Conservation (phyloP, 1,140 invertebrate genomes). For the Aphelinus certus region DNA sequence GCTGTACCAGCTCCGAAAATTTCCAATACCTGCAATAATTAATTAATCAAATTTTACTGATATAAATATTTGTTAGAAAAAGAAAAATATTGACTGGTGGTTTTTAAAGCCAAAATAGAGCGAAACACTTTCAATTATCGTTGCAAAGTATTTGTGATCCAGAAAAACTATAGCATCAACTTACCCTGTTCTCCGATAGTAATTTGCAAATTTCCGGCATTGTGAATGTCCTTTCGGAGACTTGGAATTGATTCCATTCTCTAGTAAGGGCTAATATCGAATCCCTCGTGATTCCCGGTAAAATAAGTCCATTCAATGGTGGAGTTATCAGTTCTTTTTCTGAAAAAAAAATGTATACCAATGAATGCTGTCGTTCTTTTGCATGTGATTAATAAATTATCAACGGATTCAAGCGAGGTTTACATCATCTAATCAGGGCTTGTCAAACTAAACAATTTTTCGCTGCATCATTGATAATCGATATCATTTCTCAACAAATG, state of each 20-base stretch:
- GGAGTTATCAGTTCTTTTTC: conserved; percentile 94
- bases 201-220: conserved; percentile 86
- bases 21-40: conserved; percentile 80
- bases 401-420: too few relatives aligned
- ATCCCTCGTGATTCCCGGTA: conserved; percentile 92
- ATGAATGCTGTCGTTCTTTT: neutral
- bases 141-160: neutral
- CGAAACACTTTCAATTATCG: too few relatives aligned
- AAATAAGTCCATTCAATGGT: conserved; percentile 89
- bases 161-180: conserved; percentile 38
- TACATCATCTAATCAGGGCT: too few relatives aligned
- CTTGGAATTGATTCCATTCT: conserved; percentile 89
- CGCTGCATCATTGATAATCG: too few relatives aligned
- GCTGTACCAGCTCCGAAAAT: conserved; percentile 96
- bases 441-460: too few relatives aligned
- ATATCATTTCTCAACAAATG: too few relatives aligned
- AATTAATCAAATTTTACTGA: conserved; percentile 4
- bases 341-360: conserved; percentile 57
- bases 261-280: conserved; percentile 84
- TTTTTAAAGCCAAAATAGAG: too few relatives aligned
- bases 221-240: conserved; percentile 84
- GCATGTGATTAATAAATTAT: too few relatives aligned
- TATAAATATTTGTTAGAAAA: neutral
- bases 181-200: conserved; percentile 84
- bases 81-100: too few relatives aligned